A percentile compares a stretch with the other conserved stretches of the same genome.
Evolutionary conservation across 2,113 vertebrate genomes (phyloP).

Genomic region (Macrotis lagotis): DNA sequence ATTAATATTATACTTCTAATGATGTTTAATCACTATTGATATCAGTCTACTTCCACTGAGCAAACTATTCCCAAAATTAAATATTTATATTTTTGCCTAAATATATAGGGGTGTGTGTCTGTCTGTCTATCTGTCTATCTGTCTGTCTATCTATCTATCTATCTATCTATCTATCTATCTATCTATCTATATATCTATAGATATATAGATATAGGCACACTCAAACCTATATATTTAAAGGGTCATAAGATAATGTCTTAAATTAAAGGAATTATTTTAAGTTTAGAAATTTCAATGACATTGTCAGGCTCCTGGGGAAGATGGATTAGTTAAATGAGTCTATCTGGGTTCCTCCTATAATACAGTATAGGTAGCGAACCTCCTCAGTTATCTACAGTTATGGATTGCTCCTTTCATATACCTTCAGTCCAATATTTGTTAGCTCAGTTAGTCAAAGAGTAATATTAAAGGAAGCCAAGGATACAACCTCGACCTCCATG

Average conservation of each 20-base stretch:
- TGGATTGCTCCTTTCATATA: background rate
- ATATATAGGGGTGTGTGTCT: too few relatives aligned
- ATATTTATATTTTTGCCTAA: background rate
- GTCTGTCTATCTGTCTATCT: too few relatives aligned
- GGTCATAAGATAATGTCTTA: background rate
- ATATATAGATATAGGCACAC: too few relatives aligned
- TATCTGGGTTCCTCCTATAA: background rate
- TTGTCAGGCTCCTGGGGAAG: background rate
- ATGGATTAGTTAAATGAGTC: background rate
- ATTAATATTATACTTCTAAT: background rate
- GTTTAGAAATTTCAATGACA: background rate
- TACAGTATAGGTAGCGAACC: background rate
- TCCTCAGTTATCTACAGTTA: background rate
- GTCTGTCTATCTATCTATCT: too few relatives aligned
- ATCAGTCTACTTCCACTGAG: background rate
- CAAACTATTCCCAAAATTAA: background rate
- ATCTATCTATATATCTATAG: too few relatives aligned
- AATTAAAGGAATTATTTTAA: background rate
- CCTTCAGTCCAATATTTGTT: background rate
- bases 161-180: too few relatives aligned
- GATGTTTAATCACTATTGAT: background rate
- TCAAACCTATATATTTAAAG: too few relatives aligned
- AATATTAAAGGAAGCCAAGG: background rate
- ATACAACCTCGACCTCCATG: background rate
- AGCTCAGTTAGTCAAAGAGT: background rate